Evolutionary conservation across 2,797 vertebrate species (phyloP).

Genomic region (Odontamblyopus lacepedii): DNA sequence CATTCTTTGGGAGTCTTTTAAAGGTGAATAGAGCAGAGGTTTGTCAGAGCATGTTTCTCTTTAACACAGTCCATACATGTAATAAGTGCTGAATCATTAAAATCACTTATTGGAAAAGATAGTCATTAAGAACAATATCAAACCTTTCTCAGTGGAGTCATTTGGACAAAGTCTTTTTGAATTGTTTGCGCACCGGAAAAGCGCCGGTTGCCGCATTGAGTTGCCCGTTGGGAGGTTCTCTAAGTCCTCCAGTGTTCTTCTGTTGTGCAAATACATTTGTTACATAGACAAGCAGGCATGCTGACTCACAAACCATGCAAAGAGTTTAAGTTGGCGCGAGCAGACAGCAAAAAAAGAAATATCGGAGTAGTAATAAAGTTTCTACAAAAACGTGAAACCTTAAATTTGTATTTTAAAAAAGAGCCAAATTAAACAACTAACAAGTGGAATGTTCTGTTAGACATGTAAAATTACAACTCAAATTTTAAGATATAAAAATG

Average conservation of each 20-base stretch:
- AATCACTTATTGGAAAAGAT: constrained; percentile 76
- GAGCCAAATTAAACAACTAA: constrained; percentile 55
- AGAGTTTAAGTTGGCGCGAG: constrained; percentile 74
- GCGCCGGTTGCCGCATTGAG: constrained; percentile 34
- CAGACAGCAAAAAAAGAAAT: constrained; percentile 53
- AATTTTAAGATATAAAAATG: constrained; percentile 52
- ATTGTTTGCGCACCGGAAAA: constrained; percentile 54
- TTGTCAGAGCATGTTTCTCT: constrained; percentile 78
- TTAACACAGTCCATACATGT: constrained; percentile 79
- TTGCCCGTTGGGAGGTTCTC: constrained; percentile 41
- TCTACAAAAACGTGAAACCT: constrained; percentile 41
- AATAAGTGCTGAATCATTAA: constrained; percentile 83
- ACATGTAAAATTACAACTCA: constrained; percentile 43
- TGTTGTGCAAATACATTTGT: constrained; percentile 78
- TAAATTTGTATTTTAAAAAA: constrained; percentile 22
- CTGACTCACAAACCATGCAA: constrained; percentile 81
- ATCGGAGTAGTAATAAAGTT: constrained; percentile 39
- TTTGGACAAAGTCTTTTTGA: constrained; percentile 64
- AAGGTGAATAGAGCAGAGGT: constrained; percentile 60
- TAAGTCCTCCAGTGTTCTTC: constrained; percentile 74
- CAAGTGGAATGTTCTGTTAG: constrained; percentile 69
- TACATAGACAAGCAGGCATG: constrained; percentile 80
- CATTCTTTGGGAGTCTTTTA: constrained; percentile 72
- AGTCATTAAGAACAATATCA: constrained; percentile 76
- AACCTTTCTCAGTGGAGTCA: constrained; percentile 64